Percentiles rank a stretch among this genome's conserved stretches.
These are phyloP conservation scores for Petaurus breviceps DNA, from an alignment of 2,113 vertebrate genomes.

Conservation along the genomic window DNA sequence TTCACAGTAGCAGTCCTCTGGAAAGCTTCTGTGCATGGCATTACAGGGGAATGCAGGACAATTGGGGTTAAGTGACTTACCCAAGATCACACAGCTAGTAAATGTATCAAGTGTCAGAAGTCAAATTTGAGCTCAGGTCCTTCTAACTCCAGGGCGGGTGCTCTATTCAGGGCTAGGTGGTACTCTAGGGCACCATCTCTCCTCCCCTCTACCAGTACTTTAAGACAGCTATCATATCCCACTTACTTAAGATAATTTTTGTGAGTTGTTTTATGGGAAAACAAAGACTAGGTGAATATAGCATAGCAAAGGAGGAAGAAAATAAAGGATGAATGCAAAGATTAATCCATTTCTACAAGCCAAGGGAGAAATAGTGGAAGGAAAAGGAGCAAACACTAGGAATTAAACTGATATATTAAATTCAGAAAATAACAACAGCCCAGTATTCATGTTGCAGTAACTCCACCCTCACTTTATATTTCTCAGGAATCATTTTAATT, in stretches of 20 bases:
- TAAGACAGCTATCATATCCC: neutral
- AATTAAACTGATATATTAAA: slow-evolving; percentile 11
- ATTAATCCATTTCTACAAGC: neutral
- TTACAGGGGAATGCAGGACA: too few species aligned
- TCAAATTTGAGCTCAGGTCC: too few species aligned
- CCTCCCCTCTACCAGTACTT: neutral
- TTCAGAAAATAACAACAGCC: neutral
- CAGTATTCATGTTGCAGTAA: slow-evolving; percentile 19
- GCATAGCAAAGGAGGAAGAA: neutral
- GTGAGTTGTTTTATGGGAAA: neutral
- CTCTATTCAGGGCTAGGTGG: too few species aligned
- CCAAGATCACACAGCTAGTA: too few species aligned
- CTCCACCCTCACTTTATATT: neutral
- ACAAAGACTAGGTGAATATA: neutral
- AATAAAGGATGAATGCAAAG: neutral
- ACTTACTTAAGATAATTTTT: neutral
- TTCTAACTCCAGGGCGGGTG: too few species aligned
- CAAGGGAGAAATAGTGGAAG: neutral
- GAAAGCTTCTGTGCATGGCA: too few species aligned
- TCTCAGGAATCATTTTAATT: slow-evolving; percentile 41
- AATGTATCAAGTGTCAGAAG: too few species aligned
- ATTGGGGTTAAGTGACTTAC: too few species aligned
- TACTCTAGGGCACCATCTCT: too few species aligned
- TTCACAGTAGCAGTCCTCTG: too few species aligned
- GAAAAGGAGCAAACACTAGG: slow-evolving; percentile 33